These are phyloP conservation scores for Heliconius ethilla DNA, from an alignment of 2,888 invertebrate genomes.

Conservation along the genomic window DNA sequence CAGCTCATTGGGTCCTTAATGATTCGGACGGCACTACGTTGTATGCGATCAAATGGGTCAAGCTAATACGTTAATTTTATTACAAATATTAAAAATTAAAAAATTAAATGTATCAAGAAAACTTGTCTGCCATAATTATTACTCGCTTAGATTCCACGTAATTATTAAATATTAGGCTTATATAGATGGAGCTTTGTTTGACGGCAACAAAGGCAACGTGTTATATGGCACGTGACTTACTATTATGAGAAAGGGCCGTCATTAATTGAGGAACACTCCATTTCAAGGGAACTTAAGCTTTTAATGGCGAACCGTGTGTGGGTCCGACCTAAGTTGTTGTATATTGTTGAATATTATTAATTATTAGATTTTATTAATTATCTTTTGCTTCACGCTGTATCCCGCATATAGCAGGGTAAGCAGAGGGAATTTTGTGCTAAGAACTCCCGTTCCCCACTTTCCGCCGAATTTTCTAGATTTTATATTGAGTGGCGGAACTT, in stretches of 20 bases:
- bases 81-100: neutral
- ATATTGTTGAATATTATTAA: neutral
- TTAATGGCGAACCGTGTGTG: neutral
- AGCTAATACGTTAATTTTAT: too few species aligned
- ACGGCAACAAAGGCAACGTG: slow-evolving; percentile 56
- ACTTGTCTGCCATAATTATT: neutral
- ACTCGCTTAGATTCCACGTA: neutral
- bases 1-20: too few species aligned
- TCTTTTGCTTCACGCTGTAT: neutral
- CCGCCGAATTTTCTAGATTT: too few species aligned
- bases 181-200: slow-evolving; percentile 52
- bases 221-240: slow-evolving; percentile 62
- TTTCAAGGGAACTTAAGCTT: slow-evolving; percentile 10
- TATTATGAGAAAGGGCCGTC: slow-evolving; percentile 59
- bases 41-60: too few species aligned
- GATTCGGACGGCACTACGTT: too few species aligned
- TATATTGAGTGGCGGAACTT: too few species aligned
- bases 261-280: slow-evolving; percentile 57
- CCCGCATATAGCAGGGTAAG: neutral
- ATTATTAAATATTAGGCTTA: slow-evolving; percentile 16
- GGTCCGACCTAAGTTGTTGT: neutral
- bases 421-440: too few species aligned
- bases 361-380: neutral
- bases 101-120: neutral
- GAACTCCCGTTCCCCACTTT: too few species aligned